A percentile compares a stretch with the other conserved stretches of the same genome.
Evolutionary conservation across 2,888 invertebrate genomes (phyloP).

Genomic region (Coecobrya sp.): DNA sequence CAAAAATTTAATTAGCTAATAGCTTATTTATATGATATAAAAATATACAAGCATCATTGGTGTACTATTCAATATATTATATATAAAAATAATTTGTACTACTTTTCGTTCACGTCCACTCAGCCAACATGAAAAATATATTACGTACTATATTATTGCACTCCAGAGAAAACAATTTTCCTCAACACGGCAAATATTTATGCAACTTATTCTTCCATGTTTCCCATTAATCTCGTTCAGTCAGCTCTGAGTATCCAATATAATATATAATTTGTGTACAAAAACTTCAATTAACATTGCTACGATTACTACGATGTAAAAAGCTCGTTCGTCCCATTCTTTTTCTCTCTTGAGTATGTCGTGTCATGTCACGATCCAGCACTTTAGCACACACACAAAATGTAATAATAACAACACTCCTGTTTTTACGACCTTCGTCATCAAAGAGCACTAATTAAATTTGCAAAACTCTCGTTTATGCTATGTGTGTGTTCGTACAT

Average conservation of each 20-base stretch:
- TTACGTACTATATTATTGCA: slow-evolving; percentile 48
- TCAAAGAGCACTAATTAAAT: slow-evolving; percentile 77
- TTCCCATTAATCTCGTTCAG: slow-evolving; percentile 42
- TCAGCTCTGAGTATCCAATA: slow-evolving; percentile 46
- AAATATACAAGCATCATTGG: too few relatives aligned
- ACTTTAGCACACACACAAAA: slow-evolving; percentile 62
- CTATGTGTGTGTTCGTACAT: too few relatives aligned
- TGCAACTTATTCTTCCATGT: slow-evolving; percentile 33
- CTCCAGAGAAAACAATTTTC: slow-evolving; percentile 66
- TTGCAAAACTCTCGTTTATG: slow-evolving; percentile 57
- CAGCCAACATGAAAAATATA: neutral
- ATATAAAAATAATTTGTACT: neutral
- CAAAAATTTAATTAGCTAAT: slow-evolving; percentile 79
- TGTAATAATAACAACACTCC: slow-evolving; percentile 73
- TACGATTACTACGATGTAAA: neutral
- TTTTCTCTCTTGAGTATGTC: slow-evolving; percentile 57
- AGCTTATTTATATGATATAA: slow-evolving; percentile 58
- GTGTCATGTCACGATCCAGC: slow-evolving; percentile 79
- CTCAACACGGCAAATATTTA: slow-evolving; percentile 72
- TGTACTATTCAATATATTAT: slow-evolving; percentile 21
- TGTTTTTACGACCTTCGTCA: slow-evolving; percentile 73
- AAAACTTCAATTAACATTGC: slow-evolving; percentile 62
- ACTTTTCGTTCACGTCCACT: neutral
- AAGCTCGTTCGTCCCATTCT: slow-evolving; percentile 51
- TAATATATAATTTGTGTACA: slow-evolving; percentile 46